Evolutionary conservation across 2,888 invertebrate genomes (phyloP).

Genomic region (Mimachlamys varia): DNA sequence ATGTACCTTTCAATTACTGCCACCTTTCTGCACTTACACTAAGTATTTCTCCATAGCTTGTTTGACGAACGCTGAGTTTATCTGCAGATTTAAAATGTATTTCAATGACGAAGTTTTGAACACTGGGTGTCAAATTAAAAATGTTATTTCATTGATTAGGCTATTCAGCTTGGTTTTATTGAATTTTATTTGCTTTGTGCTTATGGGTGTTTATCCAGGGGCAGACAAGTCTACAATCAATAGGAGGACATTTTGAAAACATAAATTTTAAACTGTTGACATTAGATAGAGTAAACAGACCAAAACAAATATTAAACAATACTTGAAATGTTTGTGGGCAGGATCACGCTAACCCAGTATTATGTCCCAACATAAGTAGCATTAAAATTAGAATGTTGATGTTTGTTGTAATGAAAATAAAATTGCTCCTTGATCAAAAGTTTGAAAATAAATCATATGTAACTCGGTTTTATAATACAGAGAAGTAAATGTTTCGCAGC

Average conservation of each 20-base stretch:
- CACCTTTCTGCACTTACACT: neutral
- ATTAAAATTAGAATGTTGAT: too few species aligned
- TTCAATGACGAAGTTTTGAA: conserved; percentile 31
- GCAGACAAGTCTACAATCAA: conserved; percentile 18
- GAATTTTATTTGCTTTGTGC: neutral
- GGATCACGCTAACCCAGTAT: neutral
- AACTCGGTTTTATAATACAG: neutral
- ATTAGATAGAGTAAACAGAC: neutral
- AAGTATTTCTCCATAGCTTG: neutral
- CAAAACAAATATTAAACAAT: neutral
- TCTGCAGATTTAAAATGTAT: neutral
- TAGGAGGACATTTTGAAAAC: neutral
- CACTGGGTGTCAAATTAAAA: neutral
- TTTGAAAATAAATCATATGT: neutral
- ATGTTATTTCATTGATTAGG: neutral
- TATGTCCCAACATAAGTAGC: neutral
- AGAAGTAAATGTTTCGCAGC: neutral
- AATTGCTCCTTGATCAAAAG: too few species aligned
- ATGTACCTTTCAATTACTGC: neutral
- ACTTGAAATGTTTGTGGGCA: neutral
- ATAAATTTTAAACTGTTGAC: neutral
- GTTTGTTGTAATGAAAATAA: too few species aligned
- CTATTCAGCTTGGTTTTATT: neutral
- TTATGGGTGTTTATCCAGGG: neutral
- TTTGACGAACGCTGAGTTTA: neutral